phyloP scores from a whole-genome alignment of 53 echinoderm and acorn worm species.

The Paracentrotus lividus region DNA sequence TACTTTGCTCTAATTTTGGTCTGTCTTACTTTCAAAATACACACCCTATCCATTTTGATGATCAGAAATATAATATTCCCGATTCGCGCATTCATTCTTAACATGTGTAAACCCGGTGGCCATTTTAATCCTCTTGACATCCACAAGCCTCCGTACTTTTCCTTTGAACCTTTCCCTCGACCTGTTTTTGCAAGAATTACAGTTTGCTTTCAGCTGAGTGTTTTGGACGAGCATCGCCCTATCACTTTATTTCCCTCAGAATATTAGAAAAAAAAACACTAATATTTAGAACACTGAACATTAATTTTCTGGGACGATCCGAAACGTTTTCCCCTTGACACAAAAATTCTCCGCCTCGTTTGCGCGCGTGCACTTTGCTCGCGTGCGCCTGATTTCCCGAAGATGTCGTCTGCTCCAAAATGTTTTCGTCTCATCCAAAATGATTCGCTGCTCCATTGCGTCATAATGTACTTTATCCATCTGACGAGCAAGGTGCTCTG shows the following conservation, averaged over 20 bases:
- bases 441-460: not conserved
- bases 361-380: not conserved
- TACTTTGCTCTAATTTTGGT: not conserved
- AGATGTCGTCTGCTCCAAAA: conserved; percentile 13
- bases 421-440: not conserved
- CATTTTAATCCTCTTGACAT: not conserved
- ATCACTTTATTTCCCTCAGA: not conserved
- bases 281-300: not conserved
- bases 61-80: not conserved
- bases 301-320: not conserved
- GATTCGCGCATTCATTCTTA: not conserved
- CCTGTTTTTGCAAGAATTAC: not conserved
- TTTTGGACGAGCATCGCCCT: not conserved
- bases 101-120: not conserved
- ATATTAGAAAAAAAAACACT: not conserved
- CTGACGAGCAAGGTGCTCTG: not conserved
- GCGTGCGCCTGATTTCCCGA: not conserved
- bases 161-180: not conserved
- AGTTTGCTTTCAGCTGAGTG: not conserved
- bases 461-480: not conserved
- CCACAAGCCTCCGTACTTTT: not conserved
- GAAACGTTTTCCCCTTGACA: not conserved
- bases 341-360: not conserved
- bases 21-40: not conserved
- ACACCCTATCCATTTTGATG: not conserved